These are phyloP conservation scores for Sinella curviseta DNA, from an alignment of 1,140 invertebrate species.

Conservation along the genomic window DNA sequence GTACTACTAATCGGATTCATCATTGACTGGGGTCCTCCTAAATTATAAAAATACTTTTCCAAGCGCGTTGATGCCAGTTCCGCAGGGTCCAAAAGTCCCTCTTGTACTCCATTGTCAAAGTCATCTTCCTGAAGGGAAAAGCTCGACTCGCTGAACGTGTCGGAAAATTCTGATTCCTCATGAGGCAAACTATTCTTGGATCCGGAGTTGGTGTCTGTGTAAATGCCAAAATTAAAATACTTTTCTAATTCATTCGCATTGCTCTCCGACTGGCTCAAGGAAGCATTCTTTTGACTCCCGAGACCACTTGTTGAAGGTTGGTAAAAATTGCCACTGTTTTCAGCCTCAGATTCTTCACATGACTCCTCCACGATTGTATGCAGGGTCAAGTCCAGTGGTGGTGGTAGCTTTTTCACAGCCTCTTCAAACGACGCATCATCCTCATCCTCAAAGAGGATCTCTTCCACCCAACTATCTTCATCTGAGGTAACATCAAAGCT, in stretches of 20 bases:
- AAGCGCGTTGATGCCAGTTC: slow-evolving; percentile 78
- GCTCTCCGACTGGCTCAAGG: slow-evolving; percentile 26
- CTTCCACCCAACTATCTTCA: slow-evolving; percentile 48
- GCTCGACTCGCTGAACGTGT: slow-evolving; percentile 77
- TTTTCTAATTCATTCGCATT: slow-evolving; percentile 80
- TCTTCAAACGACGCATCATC: slow-evolving; percentile 27
- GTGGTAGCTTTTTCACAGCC: slow-evolving; percentile 30
- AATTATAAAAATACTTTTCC: slow-evolving; percentile 80
- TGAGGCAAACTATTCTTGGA: slow-evolving; percentile 53
- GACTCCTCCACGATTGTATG: slow-evolving; percentile 93
- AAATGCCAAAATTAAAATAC: slow-evolving; percentile 84
- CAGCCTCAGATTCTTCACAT: slow-evolving; percentile 75
- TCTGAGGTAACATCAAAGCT: slow-evolving; percentile 42
- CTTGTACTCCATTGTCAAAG: slow-evolving; percentile 58
- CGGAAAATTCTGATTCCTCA: slow-evolving; percentile 56
- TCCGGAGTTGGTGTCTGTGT: slow-evolving; percentile 61
- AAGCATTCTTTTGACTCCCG: slow-evolving; percentile 28
- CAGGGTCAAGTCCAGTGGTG: slow-evolving; percentile 72
- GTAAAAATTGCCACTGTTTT: slow-evolving; percentile 66
- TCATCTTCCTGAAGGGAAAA: slow-evolving; percentile 55
- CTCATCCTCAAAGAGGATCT: slow-evolving; percentile 47
- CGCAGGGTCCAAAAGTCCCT: slow-evolving; percentile 58
- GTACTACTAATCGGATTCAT: slow-evolving; percentile 31
- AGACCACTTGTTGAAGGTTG: slow-evolving; percentile 30
- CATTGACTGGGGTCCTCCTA: slow-evolving; percentile 40